Evolutionary conservation across 1,140 invertebrate species (phyloP), one percentile per base, ranked within the genome.

Genomic region (Sycobia sp.): DNA sequence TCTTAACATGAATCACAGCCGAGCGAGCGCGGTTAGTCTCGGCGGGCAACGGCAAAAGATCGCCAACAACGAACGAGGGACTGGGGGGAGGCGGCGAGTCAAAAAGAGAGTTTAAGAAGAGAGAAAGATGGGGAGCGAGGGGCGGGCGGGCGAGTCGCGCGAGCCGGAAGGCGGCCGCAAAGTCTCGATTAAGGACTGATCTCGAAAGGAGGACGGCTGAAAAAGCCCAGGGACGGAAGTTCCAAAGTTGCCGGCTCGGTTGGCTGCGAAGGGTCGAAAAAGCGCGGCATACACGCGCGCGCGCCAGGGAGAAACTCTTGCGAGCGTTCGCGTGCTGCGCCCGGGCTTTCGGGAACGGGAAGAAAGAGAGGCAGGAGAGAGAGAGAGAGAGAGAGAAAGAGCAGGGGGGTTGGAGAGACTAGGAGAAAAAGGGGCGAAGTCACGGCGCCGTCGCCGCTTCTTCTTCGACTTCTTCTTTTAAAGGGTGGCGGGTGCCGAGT

Each of bases 171-270:
- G 46, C 27, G 38, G 60, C 38, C 20, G 34, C 32, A 54, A 59
- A 70, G 61, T 39, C 39, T 61, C 73, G 77, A 80, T 79, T 80
- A 79, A 79, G 75, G 69, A 65, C 68, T 76, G 74, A 80, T 78
- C 60, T 62, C 41, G 59, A 14, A 18, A 34, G 4, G 23, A 44
- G 23, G 23, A 36, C 51, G 32, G n/a, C 59, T 55, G 41, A 62
- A 62, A 55, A 54, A 62, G 49, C 41, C 50, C 23, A 44, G 38
- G 51, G n/a, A n/a, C 22, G 10, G 43, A 62, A 62, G 59, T 62
- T 62, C 55, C 50, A 13, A 62, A 62, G 59, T 62, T 62, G 41
- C 34, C 38, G 57, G 22, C 55, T 39, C 14, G 11, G 41, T 11
- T 32, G 29, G 29, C 41, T 18, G 14, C 23, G 44, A 43, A 43